These are phyloP conservation scores for Xenopus borealis DNA, from an alignment of 2,113 vertebrate species.

Conservation along the genomic window DNA sequence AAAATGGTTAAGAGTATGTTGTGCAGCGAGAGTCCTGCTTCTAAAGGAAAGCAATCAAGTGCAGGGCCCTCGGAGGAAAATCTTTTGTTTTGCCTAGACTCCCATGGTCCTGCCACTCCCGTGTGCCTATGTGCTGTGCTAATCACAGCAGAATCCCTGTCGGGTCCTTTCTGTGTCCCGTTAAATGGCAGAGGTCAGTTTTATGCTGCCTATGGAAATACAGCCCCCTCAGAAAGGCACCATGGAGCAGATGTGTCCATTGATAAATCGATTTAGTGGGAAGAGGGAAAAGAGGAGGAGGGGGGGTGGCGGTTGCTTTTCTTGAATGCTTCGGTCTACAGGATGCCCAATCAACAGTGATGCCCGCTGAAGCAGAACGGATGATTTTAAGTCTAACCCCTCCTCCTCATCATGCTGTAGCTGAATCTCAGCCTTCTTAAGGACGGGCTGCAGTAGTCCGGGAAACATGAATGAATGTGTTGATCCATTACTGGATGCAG, in stretches of 20 bases:
- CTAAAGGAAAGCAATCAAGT: background rate
- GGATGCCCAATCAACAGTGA: constrained; percentile 25
- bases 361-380: constrained; percentile 28
- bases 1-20: background rate
- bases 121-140: constrained; percentile 4
- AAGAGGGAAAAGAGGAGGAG: constrained; percentile 11
- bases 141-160: constrained; percentile 28
- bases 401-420: constrained; percentile 17
- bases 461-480: constrained; percentile 15
- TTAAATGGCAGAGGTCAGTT: constrained; percentile 34
- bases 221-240: constrained; percentile 16
- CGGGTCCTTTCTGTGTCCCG: constrained; percentile 34
- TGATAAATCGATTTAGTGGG: constrained; percentile 34
- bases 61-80: constrained; percentile 12
- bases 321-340: constrained; percentile 11
- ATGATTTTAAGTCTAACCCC: constrained; percentile 24
- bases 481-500: background rate
- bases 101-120: constrained; percentile 10
- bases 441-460: constrained; percentile 11
- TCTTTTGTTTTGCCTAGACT: constrained; percentile 28
- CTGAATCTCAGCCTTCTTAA: constrained; percentile 20
- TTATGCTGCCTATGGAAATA: constrained; percentile 32
- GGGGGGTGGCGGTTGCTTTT: background rate
- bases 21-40: background rate
- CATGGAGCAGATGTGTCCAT: constrained; percentile 41